Evolutionary conservation across 2,888 invertebrate species (phyloP), one percentile per base, ranked within the genome.

Genomic region (Papilio protenor): DNA sequence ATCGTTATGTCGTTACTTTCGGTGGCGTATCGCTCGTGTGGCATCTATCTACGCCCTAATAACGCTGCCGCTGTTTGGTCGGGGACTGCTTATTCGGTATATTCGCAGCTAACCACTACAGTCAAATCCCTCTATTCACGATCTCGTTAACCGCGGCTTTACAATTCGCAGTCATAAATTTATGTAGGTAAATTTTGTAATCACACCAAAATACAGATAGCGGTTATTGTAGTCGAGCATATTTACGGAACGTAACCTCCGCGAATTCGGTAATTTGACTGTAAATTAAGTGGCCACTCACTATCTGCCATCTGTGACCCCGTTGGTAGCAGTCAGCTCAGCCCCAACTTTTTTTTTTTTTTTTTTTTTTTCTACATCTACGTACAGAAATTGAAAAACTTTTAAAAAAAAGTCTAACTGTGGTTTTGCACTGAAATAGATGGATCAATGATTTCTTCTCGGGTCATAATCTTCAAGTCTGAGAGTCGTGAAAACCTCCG

Each of bases 91-190:
- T 79, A 75, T 79, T 79, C 79, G 75, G 55, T 72, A 74, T 79
- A 79, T 79, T 79, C 73, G 73, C 77, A 77, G 79, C 75, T 75
- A 79, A 77, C 79, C 77, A 77, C 49, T 69, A 79, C 77, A 75
- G 16, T 14, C 49, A 14, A 49, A 40, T 40, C 40, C 33, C 3
- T 33, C 33, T 33, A 33, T 33, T 33, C 33, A 6, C 2, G 33
- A 33, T 6, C 6, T 3, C 33, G 33, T 33, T 33, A 33, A 33
- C 6, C 33, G 27, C 27, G 27, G 1, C 27, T 33, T 33, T 4
- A 5, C 5, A 33, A 33, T 33, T 33, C 33, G 33, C 33, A 5
- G 33, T 3, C 33, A 33, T 5, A 33, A 33, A 33, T 2, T 2
- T 27, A 27, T 27, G 1, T 1, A 27, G 27, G 27, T 27, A 27